Conservation (phyloP, 92 coral and sea anemone species). For the Heliopora coerulea region DNA sequence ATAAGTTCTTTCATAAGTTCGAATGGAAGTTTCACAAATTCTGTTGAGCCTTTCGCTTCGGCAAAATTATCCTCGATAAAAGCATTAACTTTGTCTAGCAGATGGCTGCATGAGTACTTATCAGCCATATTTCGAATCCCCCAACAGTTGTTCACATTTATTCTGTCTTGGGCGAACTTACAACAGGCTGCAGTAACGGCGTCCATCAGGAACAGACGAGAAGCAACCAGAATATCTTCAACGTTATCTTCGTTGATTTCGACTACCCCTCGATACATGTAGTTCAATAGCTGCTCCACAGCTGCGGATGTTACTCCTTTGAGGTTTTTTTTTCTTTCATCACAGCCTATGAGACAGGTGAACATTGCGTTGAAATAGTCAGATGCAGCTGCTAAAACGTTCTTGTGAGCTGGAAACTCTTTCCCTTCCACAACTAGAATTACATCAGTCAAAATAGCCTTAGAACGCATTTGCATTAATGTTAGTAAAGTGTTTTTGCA, state of each 20-base stretch:
- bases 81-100: slow-evolving; percentile 65
- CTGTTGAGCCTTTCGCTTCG: slow-evolving; percentile 72
- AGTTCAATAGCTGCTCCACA: slow-evolving; percentile 72
- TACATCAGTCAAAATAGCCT: slow-evolving; percentile 75
- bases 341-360: slow-evolving; percentile 75
- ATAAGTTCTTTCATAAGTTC: slow-evolving; percentile 63
- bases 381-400: slow-evolving; percentile 83
- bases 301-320: slow-evolving; percentile 78
- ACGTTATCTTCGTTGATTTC: slow-evolving; percentile 88
- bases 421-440: slow-evolving; percentile 72
- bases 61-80: slow-evolving; percentile 84
- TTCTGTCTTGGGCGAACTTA: slow-evolving; percentile 82
- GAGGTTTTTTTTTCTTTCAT: slow-evolving; percentile 54
- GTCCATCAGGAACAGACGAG: slow-evolving; percentile 77
- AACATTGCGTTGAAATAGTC: slow-evolving; percentile 99
- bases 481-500: slow-evolving; percentile 64
- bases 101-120: slow-evolving; percentile 67
- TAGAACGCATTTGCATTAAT: slow-evolving; percentile 76
- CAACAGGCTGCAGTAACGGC: slow-evolving; percentile 81
- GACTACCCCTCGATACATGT: slow-evolving; percentile 80
- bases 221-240: slow-evolving; percentile 86
- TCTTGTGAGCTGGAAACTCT: slow-evolving; percentile 87
- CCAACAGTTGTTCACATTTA: slow-evolving; percentile 85
- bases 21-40: slow-evolving; percentile 75
- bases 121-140: slow-evolving; percentile 91